Percentiles rank a stretch among this genome's conserved stretches.
Conservation (phyloP, 2,888 invertebrate species). For the Napeogenes inachia region DNA sequence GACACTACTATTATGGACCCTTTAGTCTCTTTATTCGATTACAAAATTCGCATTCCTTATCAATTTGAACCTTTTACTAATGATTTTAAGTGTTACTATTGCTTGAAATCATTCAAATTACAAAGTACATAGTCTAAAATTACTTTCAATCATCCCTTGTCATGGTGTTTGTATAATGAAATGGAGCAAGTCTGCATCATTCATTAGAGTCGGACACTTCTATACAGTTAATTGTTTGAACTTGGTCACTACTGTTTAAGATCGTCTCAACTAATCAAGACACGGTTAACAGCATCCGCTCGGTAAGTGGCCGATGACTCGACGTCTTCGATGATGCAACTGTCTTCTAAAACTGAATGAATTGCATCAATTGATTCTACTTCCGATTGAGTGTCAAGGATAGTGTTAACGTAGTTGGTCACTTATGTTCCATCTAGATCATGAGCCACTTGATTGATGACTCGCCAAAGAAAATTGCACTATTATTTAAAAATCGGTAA, state of each 20-base stretch:
- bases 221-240: conserved; percentile 77
- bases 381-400: conserved; percentile 74
- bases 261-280: conserved; percentile 74
- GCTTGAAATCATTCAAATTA: conserved; percentile 4
- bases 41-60: not conserved
- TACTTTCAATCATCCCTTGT: conserved; percentile 73
- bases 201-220: conserved; percentile 76
- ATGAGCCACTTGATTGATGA: conserved; percentile 6
- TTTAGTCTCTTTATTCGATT: not conserved
- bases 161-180: conserved; percentile 74
- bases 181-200: conserved; percentile 70
- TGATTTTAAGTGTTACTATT: not conserved
- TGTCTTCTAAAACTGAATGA: conserved; percentile 53
- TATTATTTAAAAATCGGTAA: not conserved
- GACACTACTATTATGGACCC: conserved; percentile 17
- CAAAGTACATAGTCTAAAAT: conserved; percentile 58
- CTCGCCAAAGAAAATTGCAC: not conserved
- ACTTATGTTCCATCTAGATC: conserved; percentile 13
- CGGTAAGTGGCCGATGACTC: conserved; percentile 71
- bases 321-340: conserved; percentile 68
- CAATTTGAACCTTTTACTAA: not conserved
- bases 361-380: conserved; percentile 56
- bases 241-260: conserved; percentile 72
- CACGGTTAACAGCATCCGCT: conserved; percentile 74
- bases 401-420: conserved; percentile 44